phyloP scores from a whole-genome alignment of 2,888 invertebrate species.

The Blastobasis lacticolella region DNA sequence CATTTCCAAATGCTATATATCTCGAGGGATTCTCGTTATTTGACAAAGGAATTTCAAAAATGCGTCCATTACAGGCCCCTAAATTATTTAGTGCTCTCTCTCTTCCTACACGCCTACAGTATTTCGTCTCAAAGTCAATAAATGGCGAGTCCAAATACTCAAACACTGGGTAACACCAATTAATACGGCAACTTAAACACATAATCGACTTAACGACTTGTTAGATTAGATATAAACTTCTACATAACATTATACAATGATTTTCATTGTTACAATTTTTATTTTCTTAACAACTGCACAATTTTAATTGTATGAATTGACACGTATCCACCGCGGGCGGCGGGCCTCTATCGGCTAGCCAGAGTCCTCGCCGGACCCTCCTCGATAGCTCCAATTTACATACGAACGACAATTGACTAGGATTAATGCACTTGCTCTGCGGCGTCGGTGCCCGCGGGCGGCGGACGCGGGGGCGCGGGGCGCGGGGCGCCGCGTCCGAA shows the following conservation, averaged over 20 bases:
- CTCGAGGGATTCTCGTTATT: no score
- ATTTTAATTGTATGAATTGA: conserved; percentile 70
- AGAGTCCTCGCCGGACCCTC: neutral
- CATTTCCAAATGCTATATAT: conserved; percentile 6
- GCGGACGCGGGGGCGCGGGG: no score
- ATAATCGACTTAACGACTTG: conserved; percentile 31
- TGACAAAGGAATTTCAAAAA: no score
- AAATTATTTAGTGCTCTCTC: no score
- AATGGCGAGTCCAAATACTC: conserved; percentile 14
- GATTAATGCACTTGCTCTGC: conserved; percentile 52
- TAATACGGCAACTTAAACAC: conserved; percentile 42
- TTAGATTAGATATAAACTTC: conserved; percentile 60
- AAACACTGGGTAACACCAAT: conserved; percentile 28
- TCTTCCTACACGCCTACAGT: conserved; percentile 1
- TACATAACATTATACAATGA: conserved; percentile 64
- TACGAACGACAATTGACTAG: conserved; percentile 73
- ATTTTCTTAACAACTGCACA: conserved; percentile 65
- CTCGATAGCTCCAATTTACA: conserved; percentile 35
- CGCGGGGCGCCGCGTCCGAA: conserved; percentile 31
- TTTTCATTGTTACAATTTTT: conserved; percentile 56
- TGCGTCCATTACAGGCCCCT: no score
- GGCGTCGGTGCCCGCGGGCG: conserved; percentile 9
- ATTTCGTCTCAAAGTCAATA: conserved; percentile 14
- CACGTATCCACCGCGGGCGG: conserved; percentile 48
- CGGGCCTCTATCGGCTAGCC: conserved; percentile 9